Evolutionary conservation across 2,113 vertebrate genomes (phyloP).

Genomic region (Cephalopholis sonnerati): DNA sequence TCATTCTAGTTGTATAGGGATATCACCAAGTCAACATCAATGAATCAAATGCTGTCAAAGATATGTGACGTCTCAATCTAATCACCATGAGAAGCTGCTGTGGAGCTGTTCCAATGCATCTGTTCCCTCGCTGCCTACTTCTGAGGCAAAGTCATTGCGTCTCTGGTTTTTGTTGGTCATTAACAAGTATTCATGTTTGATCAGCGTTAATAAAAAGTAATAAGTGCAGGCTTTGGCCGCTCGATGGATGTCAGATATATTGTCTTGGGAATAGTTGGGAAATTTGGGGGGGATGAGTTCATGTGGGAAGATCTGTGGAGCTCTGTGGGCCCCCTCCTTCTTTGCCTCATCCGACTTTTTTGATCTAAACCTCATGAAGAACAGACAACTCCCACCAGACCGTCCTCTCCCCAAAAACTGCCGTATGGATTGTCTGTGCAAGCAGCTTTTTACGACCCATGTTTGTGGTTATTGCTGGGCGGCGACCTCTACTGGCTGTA

Average conservation of each 20-base stretch:
- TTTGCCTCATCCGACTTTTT: constrained; percentile 55
- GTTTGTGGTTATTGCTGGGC: no score
- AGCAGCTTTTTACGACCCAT: no score
- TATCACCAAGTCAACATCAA: constrained; percentile 68
- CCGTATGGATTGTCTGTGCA: no score
- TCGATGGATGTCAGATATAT: constrained; percentile 61
- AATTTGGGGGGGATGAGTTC: constrained; percentile 64
- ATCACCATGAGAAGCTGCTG: constrained; percentile 60
- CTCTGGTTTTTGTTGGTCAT: constrained; percentile 68
- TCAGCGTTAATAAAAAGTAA: constrained; percentile 71
- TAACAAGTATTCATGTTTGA: constrained; percentile 71
- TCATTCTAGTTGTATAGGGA: constrained; percentile 59
- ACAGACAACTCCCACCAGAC: not conserved
- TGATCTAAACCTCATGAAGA: constrained; percentile 67
- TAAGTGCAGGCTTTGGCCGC: constrained; percentile 46
- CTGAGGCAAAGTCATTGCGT: constrained; percentile 44
- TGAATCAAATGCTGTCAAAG: constrained; percentile 67
- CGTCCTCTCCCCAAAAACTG: no score
- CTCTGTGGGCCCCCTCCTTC: constrained; percentile 32
- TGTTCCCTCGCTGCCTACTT: constrained; percentile 55
- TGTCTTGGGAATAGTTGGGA: constrained; percentile 53
- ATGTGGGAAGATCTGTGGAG: constrained; percentile 60
- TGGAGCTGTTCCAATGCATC: constrained; percentile 60
- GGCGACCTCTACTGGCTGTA: no score
- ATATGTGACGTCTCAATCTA: constrained; percentile 62